Percentiles rank a stretch among this genome's conserved stretches.
These are phyloP conservation scores for Serripes groenlandicus DNA, from an alignment of 2,888 invertebrate species.

Conservation along the genomic window DNA sequence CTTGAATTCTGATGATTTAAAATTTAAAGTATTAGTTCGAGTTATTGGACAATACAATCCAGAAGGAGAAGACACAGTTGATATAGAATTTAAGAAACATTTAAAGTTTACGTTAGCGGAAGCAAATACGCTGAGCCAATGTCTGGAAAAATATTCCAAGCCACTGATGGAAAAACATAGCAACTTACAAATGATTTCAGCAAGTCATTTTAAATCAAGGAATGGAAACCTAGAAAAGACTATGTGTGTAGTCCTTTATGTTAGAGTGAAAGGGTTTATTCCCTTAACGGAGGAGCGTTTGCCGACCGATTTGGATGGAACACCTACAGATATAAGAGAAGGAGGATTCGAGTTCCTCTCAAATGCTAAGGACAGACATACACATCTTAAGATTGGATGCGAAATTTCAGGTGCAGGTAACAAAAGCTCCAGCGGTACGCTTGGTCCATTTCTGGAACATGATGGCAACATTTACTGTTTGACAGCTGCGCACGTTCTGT, in stretches of 20 bases:
- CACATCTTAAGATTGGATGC: conserved; percentile 3
- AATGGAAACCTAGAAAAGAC: neutral
- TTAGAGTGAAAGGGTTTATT: conserved; percentile 1
- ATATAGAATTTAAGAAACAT: neutral
- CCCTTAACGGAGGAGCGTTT: neutral
- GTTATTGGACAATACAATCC: neutral
- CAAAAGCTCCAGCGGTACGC: neutral
- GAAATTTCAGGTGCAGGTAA: neutral
- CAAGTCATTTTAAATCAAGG: conserved; percentile 9
- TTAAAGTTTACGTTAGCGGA: neutral
- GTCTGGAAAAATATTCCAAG: neutral
- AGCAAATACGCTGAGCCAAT: neutral
- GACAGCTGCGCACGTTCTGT: conserved; percentile 2
- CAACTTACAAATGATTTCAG: conserved; percentile 12
- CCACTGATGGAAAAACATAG: conserved; percentile 3
- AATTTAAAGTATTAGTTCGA: neutral
- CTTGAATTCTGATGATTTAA: neutral
- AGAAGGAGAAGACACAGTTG: neutral
- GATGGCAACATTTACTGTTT: conserved; percentile 1
- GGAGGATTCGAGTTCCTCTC: neutral
- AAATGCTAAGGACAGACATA: neutral
- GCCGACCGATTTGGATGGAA: neutral
- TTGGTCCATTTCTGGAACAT: conserved; percentile 3
- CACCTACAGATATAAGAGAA: conserved; percentile 6
- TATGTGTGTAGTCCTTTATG: conserved; percentile 3